A percentile compares a stretch with the other conserved stretches of the same genome.
Conservation (phyloP, 2,113 vertebrate species). For the Nicator chloris region DNA sequence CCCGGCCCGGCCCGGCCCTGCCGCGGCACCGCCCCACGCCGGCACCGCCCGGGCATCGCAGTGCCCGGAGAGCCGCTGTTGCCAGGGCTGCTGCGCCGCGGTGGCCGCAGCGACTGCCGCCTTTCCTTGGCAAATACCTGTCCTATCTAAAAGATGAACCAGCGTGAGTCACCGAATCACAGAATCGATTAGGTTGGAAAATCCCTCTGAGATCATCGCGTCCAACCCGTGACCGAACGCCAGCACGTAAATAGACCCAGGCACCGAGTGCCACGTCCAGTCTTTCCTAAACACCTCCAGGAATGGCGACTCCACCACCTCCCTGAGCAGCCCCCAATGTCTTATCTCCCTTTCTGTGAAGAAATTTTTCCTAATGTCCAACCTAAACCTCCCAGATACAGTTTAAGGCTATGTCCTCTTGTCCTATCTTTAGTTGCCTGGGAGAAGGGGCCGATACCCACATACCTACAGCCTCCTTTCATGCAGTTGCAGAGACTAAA, state of each 20-base stretch:
- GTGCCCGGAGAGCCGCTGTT: rapidly evolving
- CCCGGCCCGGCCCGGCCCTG: too few species aligned
- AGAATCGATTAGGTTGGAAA: neutral
- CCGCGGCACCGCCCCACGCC: neutral
- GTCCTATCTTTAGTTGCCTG: neutral
- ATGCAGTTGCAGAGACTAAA: neutral
- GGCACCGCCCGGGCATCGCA: too few species aligned
- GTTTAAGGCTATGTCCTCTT: neutral
- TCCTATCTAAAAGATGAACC: neutral
- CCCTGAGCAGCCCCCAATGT: too few species aligned
- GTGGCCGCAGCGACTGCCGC: neutral
- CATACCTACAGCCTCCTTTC: neutral
- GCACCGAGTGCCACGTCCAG: neutral
- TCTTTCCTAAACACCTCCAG: neutral
- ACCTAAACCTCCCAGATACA: neutral
- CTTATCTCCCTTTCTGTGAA: neutral
- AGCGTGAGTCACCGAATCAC: neutral
- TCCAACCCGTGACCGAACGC: neutral
- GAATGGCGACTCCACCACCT: neutral
- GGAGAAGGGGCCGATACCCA: neutral
- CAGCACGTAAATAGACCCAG: too few species aligned
- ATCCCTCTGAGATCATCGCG: neutral
- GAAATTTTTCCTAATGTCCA: neutral
- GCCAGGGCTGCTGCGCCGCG: rapidly evolving
- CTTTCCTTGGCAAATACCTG: neutral